Evolutionary conservation across 2,113 vertebrate species (phyloP).

Genomic region (Dendropsophus ebraccatus): DNA sequence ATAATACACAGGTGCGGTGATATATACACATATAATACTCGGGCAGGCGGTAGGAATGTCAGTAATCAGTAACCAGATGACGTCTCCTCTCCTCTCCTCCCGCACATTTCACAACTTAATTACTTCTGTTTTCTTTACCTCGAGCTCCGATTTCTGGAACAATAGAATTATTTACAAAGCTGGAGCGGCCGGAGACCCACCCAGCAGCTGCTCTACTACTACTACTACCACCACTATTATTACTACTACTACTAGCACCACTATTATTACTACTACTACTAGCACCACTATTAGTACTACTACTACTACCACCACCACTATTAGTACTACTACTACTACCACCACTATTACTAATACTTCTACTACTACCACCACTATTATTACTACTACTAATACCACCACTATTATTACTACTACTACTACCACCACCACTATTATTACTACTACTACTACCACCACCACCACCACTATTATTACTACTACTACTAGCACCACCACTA

Average conservation of each 20-base stretch:
- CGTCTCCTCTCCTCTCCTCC: not conserved
- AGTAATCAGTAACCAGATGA: not conserved
- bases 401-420: not conserved
- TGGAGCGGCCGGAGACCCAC: not conserved
- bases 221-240: no score
- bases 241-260: not conserved
- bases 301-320: no score
- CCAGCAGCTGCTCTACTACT: not conserved
- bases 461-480: no score
- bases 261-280: not conserved
- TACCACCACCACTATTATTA: not conserved
- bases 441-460: not conserved
- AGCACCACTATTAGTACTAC: no score
- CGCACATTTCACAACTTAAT: not conserved
- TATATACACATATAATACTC: no score
- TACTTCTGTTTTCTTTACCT: not conserved
- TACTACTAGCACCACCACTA: not conserved
- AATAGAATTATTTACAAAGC: not conserved
- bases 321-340: no score
- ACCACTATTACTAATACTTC: not conserved
- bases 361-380: not conserved
- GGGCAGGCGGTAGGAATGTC: not conserved
- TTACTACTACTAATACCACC: not conserved
- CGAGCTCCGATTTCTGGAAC: not conserved
- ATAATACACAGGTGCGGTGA: no score